Evolutionary conservation across 2,113 vertebrate species (phyloP).

Genomic region (Apaloderma vittatum): DNA sequence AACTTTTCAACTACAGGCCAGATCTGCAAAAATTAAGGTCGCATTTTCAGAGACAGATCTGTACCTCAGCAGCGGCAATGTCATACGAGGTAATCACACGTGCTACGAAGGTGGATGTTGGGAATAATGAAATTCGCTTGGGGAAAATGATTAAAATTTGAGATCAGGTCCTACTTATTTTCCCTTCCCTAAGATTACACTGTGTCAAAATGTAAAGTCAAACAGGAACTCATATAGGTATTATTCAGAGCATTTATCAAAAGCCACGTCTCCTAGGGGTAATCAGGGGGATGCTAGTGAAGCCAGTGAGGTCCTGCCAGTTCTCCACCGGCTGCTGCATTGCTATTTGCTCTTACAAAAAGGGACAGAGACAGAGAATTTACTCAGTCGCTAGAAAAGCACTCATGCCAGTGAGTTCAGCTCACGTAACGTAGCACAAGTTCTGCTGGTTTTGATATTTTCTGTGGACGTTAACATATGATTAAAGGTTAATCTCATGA

Average conservation of each 20-base stretch:
- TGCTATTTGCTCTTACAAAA: not conserved
- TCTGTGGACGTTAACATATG: not conserved
- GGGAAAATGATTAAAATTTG: not conserved
- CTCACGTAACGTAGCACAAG: fast-evolving
- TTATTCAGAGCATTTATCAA: not conserved
- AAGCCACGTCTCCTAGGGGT: not conserved
- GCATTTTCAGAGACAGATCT: not conserved
- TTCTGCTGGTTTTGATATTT: not conserved
- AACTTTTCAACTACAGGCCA: not conserved
- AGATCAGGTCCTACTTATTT: not conserved
- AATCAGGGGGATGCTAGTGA: not conserved
- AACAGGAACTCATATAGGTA: not conserved
- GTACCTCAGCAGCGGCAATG: fast-evolving
- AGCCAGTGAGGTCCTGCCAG: not conserved
- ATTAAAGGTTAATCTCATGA: not conserved
- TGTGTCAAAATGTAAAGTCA: not conserved
- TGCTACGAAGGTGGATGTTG: not conserved
- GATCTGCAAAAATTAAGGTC: not conserved
- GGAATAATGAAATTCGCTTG: not conserved
- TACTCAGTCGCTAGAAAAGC: not conserved
- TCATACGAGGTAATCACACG: not conserved
- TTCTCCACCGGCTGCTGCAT: not conserved
- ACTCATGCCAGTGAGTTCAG: not conserved
- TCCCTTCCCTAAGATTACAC: not conserved
- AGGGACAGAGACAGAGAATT: not conserved